Conservation (phyloP, 1,140 invertebrate species). For the Anastrepha obliqua region DNA sequence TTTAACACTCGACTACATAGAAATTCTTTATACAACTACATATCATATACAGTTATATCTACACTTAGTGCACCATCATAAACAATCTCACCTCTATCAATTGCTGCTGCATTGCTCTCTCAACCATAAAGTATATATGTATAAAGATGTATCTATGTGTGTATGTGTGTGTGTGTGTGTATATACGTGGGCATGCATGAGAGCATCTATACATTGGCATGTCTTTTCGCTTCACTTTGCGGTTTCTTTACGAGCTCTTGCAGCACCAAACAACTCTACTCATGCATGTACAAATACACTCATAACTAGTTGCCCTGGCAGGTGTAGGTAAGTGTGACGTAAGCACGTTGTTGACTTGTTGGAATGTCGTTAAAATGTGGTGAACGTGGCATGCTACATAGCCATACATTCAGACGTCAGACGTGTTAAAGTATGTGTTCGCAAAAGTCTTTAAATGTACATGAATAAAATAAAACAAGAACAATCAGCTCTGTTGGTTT, state of each 20-base stretch:
- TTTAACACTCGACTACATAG: not conserved
- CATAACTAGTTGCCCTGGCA: not conserved
- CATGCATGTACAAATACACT: not conserved
- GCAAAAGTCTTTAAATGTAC: not conserved
- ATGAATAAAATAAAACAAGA: too few relatives aligned
- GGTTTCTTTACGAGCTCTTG: not conserved
- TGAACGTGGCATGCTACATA: not conserved
- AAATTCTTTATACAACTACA: not conserved
- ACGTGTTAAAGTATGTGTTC: not conserved
- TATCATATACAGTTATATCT: not conserved
- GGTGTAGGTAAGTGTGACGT: not conserved
- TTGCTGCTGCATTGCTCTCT: constrained; percentile 1
- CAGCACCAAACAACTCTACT: not conserved
- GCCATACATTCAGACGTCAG: not conserved
- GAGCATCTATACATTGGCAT: not conserved
- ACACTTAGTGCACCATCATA: too few relatives aligned
- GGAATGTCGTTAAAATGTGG: constrained; percentile 3
- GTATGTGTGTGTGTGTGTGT: not conserved
- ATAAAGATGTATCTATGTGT: not conserved
- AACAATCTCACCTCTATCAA: constrained; percentile 15
- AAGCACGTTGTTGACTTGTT: not conserved
- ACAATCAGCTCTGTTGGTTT: not conserved
- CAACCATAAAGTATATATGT: not conserved
- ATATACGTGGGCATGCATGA: too few relatives aligned
- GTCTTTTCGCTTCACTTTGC: constrained; percentile 18